Conservation (phyloP, 2,113 vertebrate genomes). For the Apodemus speciosus region DNA sequence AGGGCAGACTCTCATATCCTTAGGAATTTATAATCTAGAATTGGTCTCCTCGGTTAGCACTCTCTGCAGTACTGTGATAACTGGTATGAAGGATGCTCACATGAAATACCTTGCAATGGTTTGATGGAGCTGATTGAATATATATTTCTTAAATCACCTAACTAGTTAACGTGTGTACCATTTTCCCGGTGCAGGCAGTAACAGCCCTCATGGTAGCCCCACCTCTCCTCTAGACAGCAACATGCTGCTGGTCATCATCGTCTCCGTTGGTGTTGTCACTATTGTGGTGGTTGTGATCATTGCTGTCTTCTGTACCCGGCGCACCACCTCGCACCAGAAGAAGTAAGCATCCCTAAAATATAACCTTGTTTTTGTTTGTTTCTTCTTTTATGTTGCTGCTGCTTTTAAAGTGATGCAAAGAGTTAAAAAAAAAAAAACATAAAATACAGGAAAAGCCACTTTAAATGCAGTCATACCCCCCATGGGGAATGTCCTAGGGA, state of each 20-base stretch:
- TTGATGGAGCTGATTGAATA: background rate
- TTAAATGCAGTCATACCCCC: background rate
- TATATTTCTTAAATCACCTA: background rate
- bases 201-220: conserved; percentile 90
- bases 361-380: background rate
- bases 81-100: background rate
- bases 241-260: conserved; percentile 95
- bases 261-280: conserved; percentile 94
- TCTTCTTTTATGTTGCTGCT: background rate
- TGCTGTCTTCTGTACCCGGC: conserved; percentile 95
- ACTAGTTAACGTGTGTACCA: background rate
- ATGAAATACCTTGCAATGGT: background rate
- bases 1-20: background rate
- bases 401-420: background rate
- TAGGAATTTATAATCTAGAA: background rate
- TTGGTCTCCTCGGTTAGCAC: accelerated
- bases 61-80: background rate
- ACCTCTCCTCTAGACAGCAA: conserved; percentile 89
- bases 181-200: conserved; percentile 85
- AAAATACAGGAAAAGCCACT: background rate
- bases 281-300: conserved; percentile 95
- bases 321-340: conserved; percentile 96
- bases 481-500: background rate
- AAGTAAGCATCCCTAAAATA: conserved; percentile 87
- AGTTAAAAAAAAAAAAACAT: background rate